These are phyloP conservation scores for Hippocampus comes DNA, from an alignment of 2,113 vertebrate genomes.

Conservation along the genomic window DNA sequence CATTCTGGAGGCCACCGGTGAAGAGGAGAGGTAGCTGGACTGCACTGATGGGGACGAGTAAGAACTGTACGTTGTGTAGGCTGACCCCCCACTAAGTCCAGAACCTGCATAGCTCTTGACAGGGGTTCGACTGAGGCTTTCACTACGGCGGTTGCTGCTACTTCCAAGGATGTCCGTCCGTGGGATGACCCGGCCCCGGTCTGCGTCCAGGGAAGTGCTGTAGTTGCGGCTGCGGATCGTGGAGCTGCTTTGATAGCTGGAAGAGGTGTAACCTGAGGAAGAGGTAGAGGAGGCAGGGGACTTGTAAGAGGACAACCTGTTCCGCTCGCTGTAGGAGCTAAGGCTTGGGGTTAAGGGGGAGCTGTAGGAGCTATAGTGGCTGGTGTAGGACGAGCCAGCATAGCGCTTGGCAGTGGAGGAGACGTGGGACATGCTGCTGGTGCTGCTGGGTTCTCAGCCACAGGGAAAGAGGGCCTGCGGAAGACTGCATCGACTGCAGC, in stretches of 20 bases:
- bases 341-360: constrained; percentile 79
- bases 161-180: constrained; percentile 75
- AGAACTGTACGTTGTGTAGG: constrained; percentile 62
- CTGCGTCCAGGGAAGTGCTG: constrained; percentile 73
- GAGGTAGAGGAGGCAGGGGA: constrained; percentile 46
- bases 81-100: constrained; percentile 76
- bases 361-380: constrained; percentile 82
- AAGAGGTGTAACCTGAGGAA: constrained; percentile 68
- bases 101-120: constrained; percentile 58
- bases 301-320: constrained; percentile 74
- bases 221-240: constrained; percentile 70
- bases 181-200: constrained; percentile 73
- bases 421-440: constrained; percentile 83
- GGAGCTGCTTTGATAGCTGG: constrained; percentile 77
- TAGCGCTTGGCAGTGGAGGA: constrained; percentile 93
- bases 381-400: constrained; percentile 74
- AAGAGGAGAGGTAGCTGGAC: constrained; percentile 76
- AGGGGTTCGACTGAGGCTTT: constrained; percentile 78
- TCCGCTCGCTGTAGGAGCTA: constrained; percentile 77
- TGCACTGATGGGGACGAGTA: constrained; percentile 54
- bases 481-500: constrained; percentile 85
- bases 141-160: constrained; percentile 71
- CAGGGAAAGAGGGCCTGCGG: constrained; percentile 57
- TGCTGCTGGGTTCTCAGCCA: constrained; percentile 75
- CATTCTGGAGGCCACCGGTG: constrained; percentile 59